Evolutionary conservation across 2,113 vertebrate species (phyloP), one percentile per base, ranked within the genome.

Genomic region (Halcyon malimbica): DNA sequence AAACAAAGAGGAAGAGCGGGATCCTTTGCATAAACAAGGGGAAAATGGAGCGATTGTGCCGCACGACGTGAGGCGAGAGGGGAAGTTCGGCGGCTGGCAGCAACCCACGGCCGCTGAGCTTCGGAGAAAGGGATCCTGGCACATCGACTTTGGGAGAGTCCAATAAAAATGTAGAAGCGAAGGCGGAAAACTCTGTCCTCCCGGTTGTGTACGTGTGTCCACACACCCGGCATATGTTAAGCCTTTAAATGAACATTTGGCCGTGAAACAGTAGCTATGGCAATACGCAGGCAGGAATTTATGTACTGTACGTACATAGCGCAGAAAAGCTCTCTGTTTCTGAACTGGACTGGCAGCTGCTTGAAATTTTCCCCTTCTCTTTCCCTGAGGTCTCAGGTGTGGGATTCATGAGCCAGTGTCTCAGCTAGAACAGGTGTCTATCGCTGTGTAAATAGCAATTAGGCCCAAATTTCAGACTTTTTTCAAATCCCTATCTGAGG

Each of bases 331-430:
- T 88, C 76, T 95, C 93, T 92, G 73, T 81, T 82, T 96, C 97
- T 96, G 96, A 96, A 97, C 97, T 3, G 95, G 89, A 97, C 97
- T 97, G 97, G 98, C 98, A 98, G 98, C 98, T 99, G 99, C 98
- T 97, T 98, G 98, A 99, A 98, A 99, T 98, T 98, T 98, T 98
- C 97, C 98, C 97, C 97, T 98, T 97, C 91, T 82, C 98, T 97
- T 93, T 97, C 98, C 98, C 98, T 97, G 95, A 99, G 98, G 98
- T 98, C 99, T 99, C 99, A 99, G 99, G 99, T 99, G 99, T 99
- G 98, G 98, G 98, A 98, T 98, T 98, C 98, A 98, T 97, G 97
- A 98, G 97, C 98, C 97, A 98, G 98, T 98, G 98, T 98, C 98
- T 98, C 97, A 98, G 98, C 97, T 97, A 98, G 98, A 99, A 99